A percentile compares a stretch with the other conserved stretches of the same genome.
Conservation (phyloP, 2,888 invertebrate species). For the Apotomis betuletana region DNA sequence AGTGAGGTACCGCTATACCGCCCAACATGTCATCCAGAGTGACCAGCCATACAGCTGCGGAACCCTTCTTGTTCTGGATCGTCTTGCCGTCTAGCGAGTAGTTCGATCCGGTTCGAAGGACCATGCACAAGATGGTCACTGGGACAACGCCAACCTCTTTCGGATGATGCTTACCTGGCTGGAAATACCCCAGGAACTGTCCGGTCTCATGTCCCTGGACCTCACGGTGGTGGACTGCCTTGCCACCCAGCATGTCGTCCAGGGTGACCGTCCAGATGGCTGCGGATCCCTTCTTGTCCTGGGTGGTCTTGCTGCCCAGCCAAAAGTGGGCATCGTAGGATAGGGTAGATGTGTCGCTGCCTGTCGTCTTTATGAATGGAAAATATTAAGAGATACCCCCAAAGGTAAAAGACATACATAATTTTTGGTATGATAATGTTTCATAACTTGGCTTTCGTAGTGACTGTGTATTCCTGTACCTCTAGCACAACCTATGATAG, state of each 20-base stretch:
- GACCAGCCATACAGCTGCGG: constrained; percentile 90
- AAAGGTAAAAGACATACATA: not conserved
- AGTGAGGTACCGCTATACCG: constrained; percentile 92
- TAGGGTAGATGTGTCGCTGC: constrained; percentile 81
- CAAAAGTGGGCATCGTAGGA: constrained; percentile 94
- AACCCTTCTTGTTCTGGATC: constrained; percentile 89
- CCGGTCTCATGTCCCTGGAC: constrained; percentile 94
- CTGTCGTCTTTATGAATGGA: constrained; percentile 84
- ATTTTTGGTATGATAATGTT: no score
- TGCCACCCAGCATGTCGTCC: constrained; percentile 92
- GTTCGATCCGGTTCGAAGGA: constrained; percentile 26
- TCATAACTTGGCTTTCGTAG: no score
- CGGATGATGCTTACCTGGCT: constrained; percentile 78
- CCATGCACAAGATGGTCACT: no score
- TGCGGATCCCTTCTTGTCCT: constrained; percentile 90
- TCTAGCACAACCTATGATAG: no score
- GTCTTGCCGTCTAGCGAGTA: constrained; percentile 94
- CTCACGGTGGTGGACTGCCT: constrained; percentile 93
- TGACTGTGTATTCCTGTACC: no score
- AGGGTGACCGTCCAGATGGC: constrained; percentile 91
- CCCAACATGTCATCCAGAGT: constrained; percentile 93
- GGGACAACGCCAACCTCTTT: no score
- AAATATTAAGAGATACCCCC: not conserved
- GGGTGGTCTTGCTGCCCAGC: constrained; percentile 91
- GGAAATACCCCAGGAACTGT: constrained; percentile 91